phyloP scores from a whole-genome alignment of 2,797 vertebrate genomes.

The Manis crassicaudata region DNA sequence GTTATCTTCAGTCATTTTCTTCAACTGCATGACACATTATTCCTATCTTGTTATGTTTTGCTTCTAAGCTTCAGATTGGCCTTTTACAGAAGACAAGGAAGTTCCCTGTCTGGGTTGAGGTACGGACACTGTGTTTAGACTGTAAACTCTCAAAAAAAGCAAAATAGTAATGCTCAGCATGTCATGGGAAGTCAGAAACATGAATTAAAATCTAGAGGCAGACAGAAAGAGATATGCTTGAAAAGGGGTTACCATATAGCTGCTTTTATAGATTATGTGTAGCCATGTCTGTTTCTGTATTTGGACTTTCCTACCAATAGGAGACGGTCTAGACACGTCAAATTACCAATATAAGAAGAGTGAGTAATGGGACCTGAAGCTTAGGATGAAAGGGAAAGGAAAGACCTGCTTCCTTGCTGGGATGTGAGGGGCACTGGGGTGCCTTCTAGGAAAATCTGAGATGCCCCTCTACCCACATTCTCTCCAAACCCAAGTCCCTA shows the following conservation, averaged over 20 bases:
- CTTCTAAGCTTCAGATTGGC: not conserved
- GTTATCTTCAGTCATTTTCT: not conserved
- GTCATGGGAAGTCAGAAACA: not conserved
- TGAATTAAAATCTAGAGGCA: not conserved
- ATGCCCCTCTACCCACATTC: not conserved
- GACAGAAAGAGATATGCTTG: not conserved
- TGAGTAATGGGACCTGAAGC: not conserved
- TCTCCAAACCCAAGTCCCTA: not conserved
- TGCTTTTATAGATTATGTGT: not conserved
- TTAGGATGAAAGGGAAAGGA: not conserved
- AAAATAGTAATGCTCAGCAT: not conserved
- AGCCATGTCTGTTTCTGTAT: not conserved
- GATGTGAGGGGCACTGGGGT: not conserved
- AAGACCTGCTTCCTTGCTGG: not conserved
- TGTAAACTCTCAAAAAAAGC: not conserved
- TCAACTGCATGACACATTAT: not conserved
- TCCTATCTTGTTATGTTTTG: not conserved
- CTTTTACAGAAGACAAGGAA: not conserved
- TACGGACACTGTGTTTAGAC: not conserved
- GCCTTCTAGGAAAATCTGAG: not conserved
- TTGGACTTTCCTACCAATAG: not conserved
- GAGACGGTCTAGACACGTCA: not conserved
- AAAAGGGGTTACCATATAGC: not conserved
- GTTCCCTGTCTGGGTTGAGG: not conserved
- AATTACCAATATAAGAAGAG: not conserved